These are phyloP conservation scores for Merops nubicus DNA, from an alignment of 2,113 vertebrate species.

Conservation along the genomic window DNA sequence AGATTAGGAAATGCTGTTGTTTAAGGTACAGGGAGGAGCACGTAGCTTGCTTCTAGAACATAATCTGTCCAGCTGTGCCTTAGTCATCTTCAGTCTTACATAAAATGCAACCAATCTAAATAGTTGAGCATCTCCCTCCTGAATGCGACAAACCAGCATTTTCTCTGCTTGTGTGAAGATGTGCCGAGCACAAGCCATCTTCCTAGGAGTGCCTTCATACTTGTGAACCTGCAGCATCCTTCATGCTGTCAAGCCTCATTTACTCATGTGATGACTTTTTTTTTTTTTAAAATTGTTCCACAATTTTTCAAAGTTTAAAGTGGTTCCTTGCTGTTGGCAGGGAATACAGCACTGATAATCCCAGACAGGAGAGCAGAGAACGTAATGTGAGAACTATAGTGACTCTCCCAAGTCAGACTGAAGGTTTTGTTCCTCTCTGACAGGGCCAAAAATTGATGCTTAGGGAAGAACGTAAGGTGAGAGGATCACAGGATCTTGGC, in stretches of 20 bases:
- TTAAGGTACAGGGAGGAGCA: not conserved
- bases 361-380: not conserved
- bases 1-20: conserved; percentile 19
- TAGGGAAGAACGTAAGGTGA: conserved; percentile 10
- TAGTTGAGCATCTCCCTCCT: conserved; percentile 56
- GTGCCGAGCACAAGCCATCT: not conserved
- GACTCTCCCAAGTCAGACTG: not conserved
- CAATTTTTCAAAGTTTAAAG: conserved; percentile 12
- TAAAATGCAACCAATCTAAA: conserved; percentile 4
- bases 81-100: conserved; percentile 44
- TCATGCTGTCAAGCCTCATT: conserved; percentile 60
- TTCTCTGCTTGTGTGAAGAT: conserved; percentile 23
- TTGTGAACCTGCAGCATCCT: conserved; percentile 58
- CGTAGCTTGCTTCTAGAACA: conserved; percentile 13
- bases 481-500: conserved; percentile 9
- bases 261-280: not conserved
- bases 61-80: conserved; percentile 55
- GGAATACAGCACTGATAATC: not conserved
- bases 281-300: not conserved
- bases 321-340: conserved; percentile 20
- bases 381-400: not conserved
- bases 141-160: conserved; percentile 16
- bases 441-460: conserved; percentile 19
- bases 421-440: conserved; percentile 15
- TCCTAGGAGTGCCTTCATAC: conserved; percentile 24